Conservation (phyloP, 2,888 invertebrate species). For the Melangyna quadrimaculata region DNA sequence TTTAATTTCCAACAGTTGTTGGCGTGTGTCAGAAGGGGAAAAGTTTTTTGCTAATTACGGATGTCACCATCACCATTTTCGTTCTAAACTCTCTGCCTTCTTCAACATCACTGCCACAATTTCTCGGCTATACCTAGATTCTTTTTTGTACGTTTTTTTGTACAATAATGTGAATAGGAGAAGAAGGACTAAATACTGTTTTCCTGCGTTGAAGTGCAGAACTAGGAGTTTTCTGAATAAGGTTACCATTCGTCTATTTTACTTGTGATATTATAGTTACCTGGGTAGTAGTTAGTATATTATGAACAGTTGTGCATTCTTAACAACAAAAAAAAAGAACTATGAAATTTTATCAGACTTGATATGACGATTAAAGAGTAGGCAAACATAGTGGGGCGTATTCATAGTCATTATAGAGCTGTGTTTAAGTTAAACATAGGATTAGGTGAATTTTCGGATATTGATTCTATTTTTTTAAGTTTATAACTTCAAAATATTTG, state of each 20-base stretch:
- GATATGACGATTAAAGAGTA: too few species aligned
- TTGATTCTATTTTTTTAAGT: too few species aligned
- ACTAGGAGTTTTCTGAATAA: not conserved
- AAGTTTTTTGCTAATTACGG: conserved; percentile 69
- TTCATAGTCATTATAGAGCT: too few species aligned
- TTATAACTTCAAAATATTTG: too few species aligned
- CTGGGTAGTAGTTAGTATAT: too few species aligned
- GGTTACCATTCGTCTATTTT: not conserved
- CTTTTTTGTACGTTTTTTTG: not conserved
- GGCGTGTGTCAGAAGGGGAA: conserved; percentile 33
- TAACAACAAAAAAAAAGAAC: too few species aligned
- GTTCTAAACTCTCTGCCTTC: not conserved
- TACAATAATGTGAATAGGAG: not conserved
- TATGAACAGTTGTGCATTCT: too few species aligned
- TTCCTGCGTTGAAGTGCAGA: conserved; percentile 55
- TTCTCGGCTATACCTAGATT: not conserved
- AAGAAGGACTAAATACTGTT: conserved; percentile 1
- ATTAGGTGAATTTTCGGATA: too few species aligned
- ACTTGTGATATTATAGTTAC: too few species aligned
- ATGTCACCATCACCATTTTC: conserved; percentile 68
- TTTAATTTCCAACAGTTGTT: conserved; percentile 39
- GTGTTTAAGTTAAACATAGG: too few species aligned
- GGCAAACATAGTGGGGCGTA: too few species aligned
- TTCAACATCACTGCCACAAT: not conserved
- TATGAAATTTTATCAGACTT: too few species aligned